Evolutionary conservation across 2,888 invertebrate genomes (phyloP).

Genomic region (Cosmia pyralina): DNA sequence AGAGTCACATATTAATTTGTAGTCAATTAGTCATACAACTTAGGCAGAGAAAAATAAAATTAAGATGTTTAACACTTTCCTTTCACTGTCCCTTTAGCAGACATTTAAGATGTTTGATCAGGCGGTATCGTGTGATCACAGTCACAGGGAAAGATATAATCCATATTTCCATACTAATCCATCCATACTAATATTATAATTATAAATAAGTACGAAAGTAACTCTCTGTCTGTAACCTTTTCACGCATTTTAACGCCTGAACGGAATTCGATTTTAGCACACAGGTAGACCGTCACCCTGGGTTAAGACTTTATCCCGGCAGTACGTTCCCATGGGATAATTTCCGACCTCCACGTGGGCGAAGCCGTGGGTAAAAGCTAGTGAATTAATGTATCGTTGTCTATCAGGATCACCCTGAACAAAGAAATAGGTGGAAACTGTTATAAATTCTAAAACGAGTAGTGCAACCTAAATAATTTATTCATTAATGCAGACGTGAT

Average conservation of each 20-base stretch:
- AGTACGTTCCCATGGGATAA: not conserved
- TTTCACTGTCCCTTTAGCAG: not conserved
- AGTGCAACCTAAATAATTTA: conserved; percentile 50
- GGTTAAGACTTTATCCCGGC: not conserved
- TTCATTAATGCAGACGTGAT: conserved; percentile 52
- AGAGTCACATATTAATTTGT: not conserved
- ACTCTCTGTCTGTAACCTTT: not conserved
- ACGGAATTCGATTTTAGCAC: not conserved
- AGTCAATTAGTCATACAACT: not conserved
- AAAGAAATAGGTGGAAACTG: conserved; percentile 21
- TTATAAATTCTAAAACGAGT: conserved; percentile 42
- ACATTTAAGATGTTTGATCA: not conserved
- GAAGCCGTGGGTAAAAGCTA: not conserved
- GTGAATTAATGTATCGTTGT: not conserved
- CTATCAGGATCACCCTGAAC: conserved; percentile 38
- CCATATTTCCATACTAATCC: not conserved
- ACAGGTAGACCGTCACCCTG: not conserved
- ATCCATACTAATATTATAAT: not conserved
- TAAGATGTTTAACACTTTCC: not conserved
- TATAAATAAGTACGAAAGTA: not conserved
- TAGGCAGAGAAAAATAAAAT: not conserved
- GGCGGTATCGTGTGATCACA: too few species aligned
- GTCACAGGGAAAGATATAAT: not conserved
- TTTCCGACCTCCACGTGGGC: too few species aligned
- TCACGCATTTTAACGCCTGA: not conserved